These are phyloP conservation scores for Mastacembelus armatus DNA, from an alignment of 2,797 vertebrate genomes.

Conservation along the genomic window DNA sequence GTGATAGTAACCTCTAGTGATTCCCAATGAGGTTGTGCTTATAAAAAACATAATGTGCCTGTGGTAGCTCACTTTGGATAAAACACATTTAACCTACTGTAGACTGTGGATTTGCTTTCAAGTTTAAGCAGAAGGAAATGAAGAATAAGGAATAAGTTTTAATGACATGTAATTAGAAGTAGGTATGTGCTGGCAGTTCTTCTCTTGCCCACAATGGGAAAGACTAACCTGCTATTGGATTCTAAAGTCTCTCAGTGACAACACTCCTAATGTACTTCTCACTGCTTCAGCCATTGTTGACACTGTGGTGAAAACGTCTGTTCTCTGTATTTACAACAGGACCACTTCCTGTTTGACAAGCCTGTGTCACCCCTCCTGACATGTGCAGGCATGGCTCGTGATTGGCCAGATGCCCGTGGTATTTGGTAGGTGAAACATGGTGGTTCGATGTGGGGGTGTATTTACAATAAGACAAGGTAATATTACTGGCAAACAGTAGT, in stretches of 20 bases:
- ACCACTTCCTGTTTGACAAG: constrained; percentile 98
- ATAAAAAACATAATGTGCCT: background rate
- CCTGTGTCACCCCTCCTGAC: constrained; percentile 95
- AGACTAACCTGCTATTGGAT: constrained; percentile 26
- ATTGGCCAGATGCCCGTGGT: constrained; percentile 96
- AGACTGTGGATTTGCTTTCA: background rate
- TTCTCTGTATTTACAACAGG: constrained; percentile 77
- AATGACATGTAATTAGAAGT: background rate
- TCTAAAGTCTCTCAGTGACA: constrained; percentile 1
- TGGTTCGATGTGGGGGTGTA: background rate
- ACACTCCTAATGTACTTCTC: background rate
- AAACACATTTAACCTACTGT: background rate
- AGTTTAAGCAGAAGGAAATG: background rate
- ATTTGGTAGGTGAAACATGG: constrained; percentile 88
- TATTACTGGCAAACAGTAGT: background rate
- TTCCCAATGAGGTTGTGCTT: background rate
- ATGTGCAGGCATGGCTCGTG: constrained; percentile 96
- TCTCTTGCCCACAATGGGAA: background rate
- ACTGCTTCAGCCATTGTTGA: constrained; percentile 9
- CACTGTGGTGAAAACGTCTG: background rate
- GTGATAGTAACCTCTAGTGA: background rate
- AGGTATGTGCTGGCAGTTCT: background rate
- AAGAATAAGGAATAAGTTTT: background rate
- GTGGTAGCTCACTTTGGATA: background rate
- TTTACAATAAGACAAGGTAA: no score